Evolutionary conservation across 2,888 invertebrate genomes (phyloP).

Genomic region (Dolomedes plantarius): DNA sequence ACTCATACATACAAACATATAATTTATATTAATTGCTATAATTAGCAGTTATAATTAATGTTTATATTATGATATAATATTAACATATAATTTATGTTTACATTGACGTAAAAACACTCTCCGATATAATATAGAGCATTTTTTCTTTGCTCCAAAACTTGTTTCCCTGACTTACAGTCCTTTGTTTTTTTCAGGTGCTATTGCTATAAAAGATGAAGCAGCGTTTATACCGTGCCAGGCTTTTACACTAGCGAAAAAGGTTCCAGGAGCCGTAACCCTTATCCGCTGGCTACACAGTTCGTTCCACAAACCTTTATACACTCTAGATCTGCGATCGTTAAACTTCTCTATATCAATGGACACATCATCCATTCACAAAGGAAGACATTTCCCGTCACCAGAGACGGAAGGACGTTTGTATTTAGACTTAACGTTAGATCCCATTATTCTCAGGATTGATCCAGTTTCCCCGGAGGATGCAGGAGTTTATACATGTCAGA

Average conservation of each 20-base stretch:
- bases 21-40: too few relatives aligned
- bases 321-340: constrained; percentile 35
- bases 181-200: too few relatives aligned
- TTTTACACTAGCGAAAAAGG: not conserved
- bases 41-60: too few relatives aligned
- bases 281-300: constrained; percentile 41
- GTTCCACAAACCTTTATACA: constrained; percentile 43
- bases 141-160: too few relatives aligned
- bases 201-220: constrained; percentile 18
- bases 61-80: too few relatives aligned
- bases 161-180: too few relatives aligned
- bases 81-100: too few relatives aligned
- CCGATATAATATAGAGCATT: too few relatives aligned
- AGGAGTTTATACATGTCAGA: constrained; percentile 31
- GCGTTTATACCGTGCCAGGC: constrained; percentile 35
- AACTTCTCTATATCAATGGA: not conserved
- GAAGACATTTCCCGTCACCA: constrained; percentile 48
- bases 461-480: constrained; percentile 34
- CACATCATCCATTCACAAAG: not conserved
- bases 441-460: constrained; percentile 44
- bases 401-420: constrained; percentile 54
- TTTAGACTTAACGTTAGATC: constrained; percentile 28
- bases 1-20: too few relatives aligned
- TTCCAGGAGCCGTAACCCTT: constrained; percentile 13
- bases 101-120: too few relatives aligned